Base-by-base conservation (phyloP, 2,797 vertebrate species). In the Smutsia temminckii region DNA sequence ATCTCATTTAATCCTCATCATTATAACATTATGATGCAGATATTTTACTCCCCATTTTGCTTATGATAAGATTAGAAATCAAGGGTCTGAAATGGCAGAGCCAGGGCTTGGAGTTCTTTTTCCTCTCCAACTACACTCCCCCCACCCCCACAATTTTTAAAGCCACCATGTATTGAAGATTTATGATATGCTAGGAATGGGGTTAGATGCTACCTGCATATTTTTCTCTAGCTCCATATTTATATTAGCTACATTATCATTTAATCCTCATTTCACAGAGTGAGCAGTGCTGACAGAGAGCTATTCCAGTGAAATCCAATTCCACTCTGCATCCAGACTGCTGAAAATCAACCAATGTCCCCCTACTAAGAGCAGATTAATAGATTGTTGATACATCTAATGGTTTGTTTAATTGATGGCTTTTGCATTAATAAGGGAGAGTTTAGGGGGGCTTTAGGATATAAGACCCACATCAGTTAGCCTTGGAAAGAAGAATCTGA, bases 351-450 rank as follows among this genome's bases (percentile, higher is more conserved):
- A 91, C 92, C 94, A 72, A 0, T 55, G 32, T 77, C 61, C 71
- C 51, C 87, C 71, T 29, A 21, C 27, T 32, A 91, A 94, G 89
- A 84, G 29, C 18, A 4, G 74, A 91, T 95, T 95, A 94, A 94
- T 95, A 96, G 83, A 83, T 69, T 95, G 89, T 95, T 96, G 91
- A 87, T 97, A 78, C 71, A 94, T 95, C 86, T 96, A 95, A 94
- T 96, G 91, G 93, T 78, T 97, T 96, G 89, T 91, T 96, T 97
- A 96, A 95, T 89, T 91, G 94, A 96, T 95, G 94, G 83, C 96
- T 91, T 94, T 86, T 94, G 75, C 71, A 89, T 95, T 85, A 95
- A 95, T 95, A 96, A 79, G 71, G 68, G 79, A 96, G 86, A 68
- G n/a, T 94, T 95, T 91, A 95, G 66, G 85, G 69, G 74, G 49